Evolutionary conservation across 2,113 vertebrate genomes (phyloP).

Genomic region (Ctenodactylus gundi): DNA sequence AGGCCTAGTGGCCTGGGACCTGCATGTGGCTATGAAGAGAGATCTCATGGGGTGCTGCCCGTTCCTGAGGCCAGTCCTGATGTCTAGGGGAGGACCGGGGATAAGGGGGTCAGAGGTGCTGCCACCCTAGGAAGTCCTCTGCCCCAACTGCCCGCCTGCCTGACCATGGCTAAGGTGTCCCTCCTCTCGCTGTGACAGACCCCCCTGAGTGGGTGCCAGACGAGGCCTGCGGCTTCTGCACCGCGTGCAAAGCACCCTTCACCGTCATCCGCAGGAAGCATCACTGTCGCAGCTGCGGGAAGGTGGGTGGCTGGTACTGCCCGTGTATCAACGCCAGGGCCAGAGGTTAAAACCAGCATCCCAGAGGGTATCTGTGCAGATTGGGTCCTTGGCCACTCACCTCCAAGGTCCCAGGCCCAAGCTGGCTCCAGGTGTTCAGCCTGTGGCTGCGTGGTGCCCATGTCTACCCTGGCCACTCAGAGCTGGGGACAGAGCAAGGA

Average conservation of each 20-base stretch:
- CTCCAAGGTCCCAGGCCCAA: neutral
- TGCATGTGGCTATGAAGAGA: neutral
- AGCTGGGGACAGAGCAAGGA: neutral
- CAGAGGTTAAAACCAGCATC: neutral
- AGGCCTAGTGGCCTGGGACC: neutral
- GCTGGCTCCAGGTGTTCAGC: neutral
- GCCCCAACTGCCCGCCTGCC: neutral
- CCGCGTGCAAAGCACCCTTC: conserved; percentile 96
- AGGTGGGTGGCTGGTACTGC: conserved; percentile 84
- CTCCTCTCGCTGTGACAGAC: conserved; percentile 82
- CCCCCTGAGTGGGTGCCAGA: conserved; percentile 99
- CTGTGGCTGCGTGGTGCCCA: neutral
- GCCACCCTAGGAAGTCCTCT: neutral
- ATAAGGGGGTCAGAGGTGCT: too few species aligned
- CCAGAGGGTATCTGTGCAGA: rapidly evolving
- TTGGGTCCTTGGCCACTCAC: neutral
- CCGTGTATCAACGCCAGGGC: neutral
- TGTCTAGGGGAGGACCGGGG: neutral
- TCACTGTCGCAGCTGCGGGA: conserved; percentile 98
- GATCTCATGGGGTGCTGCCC: rapidly evolving
- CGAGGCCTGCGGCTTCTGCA: conserved; percentile 94
- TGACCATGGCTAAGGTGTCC: neutral
- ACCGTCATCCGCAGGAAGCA: conserved; percentile 98
- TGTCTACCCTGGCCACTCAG: neutral
- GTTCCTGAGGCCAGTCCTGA: neutral